Evolutionary conservation across 2,113 vertebrate species (phyloP).

Genomic region (Istiophorus platypterus): DNA sequence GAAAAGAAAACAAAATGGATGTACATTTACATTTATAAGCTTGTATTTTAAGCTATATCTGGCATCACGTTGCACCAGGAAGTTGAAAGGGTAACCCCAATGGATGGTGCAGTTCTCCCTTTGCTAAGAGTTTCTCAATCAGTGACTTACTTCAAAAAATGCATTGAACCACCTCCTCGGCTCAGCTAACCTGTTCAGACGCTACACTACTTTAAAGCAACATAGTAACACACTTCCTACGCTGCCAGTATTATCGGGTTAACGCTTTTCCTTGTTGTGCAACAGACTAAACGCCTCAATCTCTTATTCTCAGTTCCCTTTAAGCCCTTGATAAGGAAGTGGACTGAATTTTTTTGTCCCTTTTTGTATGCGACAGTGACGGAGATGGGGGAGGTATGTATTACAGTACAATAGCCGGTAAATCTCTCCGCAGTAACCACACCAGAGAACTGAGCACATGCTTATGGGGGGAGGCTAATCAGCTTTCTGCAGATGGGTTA

Average conservation of each 20-base stretch:
- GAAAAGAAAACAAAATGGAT: not conserved
- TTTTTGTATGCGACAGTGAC: constrained; percentile 43
- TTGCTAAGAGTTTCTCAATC: not conserved
- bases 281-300: constrained; percentile 64
- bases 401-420: constrained; percentile 69
- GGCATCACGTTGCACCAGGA: not conserved
- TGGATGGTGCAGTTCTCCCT: not conserved
- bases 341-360: constrained; percentile 48
- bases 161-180: not conserved
- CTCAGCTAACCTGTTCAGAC: constrained; percentile 17
- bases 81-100: not conserved
- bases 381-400: constrained; percentile 52
- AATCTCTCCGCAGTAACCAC: constrained; percentile 66
- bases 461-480: constrained; percentile 74
- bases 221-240: constrained; percentile 20
- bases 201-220: not conserved
- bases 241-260: constrained; percentile 35
- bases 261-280: constrained; percentile 52
- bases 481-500: constrained; percentile 80
- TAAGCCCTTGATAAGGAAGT: constrained; percentile 76
- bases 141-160: not conserved
- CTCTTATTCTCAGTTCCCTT: constrained; percentile 53
- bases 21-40: not conserved
- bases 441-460: constrained; percentile 62
- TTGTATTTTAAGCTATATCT: no score